Evolutionary conservation across 2,113 vertebrate genomes (phyloP).

Genomic region (Centropus bengalensis): DNA sequence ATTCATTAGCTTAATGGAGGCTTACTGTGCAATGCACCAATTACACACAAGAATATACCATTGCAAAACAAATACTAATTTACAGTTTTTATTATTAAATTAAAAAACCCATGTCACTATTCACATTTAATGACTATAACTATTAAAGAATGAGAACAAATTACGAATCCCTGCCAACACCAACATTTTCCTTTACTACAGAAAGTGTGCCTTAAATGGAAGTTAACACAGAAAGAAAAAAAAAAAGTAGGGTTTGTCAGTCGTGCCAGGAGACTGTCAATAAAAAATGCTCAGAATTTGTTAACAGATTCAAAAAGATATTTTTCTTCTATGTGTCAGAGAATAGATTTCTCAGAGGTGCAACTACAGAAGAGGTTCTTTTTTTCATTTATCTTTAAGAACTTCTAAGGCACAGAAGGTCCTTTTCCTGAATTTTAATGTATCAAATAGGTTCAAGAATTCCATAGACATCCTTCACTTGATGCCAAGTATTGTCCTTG

Average conservation of each 20-base stretch:
- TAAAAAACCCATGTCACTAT: not conserved
- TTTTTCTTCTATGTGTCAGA: slow-evolving; percentile 8
- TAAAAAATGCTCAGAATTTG: not conserved
- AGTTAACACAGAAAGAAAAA: not conserved
- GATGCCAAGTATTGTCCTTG: not conserved
- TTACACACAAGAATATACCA: not conserved
- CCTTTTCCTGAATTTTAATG: not conserved
- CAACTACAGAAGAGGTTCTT: not conserved
- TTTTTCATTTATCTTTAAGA: not conserved
- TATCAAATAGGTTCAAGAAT: not conserved
- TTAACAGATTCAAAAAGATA: not conserved
- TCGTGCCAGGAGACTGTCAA: slow-evolving; percentile 2
- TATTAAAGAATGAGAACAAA: not conserved
- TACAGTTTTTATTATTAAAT: not conserved
- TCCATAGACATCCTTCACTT: not conserved
- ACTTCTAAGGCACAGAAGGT: not conserved
- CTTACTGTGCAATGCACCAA: not conserved
- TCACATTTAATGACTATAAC: not conserved
- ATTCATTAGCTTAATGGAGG: not conserved
- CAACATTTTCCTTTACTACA: slow-evolving; percentile 39
- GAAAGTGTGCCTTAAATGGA: slow-evolving; percentile 43
- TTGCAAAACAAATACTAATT: not conserved
- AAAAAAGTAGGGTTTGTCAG: not conserved
- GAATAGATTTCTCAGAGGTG: not conserved
- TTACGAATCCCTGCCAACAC: slow-evolving; percentile 17